phyloP scores from a whole-genome alignment of 2,797 vertebrate species.

The Sebastes taczanowskii region DNA sequence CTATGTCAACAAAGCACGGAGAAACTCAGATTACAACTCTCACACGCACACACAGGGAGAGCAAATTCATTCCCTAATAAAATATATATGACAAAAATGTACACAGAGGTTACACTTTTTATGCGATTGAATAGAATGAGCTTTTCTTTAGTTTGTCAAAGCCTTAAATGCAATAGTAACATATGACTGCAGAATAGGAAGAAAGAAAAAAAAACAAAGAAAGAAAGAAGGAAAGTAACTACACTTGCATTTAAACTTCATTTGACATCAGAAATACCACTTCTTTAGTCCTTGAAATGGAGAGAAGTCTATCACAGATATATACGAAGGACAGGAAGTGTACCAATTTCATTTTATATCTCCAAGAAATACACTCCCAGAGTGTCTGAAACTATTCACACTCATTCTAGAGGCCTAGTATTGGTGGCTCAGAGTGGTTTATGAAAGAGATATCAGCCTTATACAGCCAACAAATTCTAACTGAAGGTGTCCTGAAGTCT shows the following conservation, averaged over 20 bases:
- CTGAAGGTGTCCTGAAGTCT: slow-evolving; percentile 25
- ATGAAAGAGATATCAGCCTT: slow-evolving; percentile 31
- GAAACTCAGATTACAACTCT: neutral
- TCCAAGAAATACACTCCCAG: neutral
- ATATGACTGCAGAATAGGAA: neutral
- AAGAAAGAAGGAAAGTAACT: neutral
- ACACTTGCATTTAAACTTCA: neutral
- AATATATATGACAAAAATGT: neutral
- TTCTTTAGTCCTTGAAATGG: neutral
- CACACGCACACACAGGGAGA: too few species aligned
- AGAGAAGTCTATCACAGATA: neutral
- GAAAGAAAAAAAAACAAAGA: too few species aligned
- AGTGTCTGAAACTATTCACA: slow-evolving; percentile 6
- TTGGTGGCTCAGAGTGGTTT: slow-evolving; percentile 15
- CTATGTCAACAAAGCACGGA: neutral
- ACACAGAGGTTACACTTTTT: neutral
- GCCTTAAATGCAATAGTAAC: neutral
- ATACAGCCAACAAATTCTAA: slow-evolving; percentile 20
- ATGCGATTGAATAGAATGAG: neutral
- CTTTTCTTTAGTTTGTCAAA: neutral
- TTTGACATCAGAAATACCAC: neutral
- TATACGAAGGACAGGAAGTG: neutral
- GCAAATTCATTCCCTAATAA: too few species aligned
- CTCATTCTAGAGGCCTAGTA: neutral
- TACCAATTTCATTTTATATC: neutral